Conservation (phyloP, 2,888 invertebrate genomes). For the Lydus trimaculatus region DNA sequence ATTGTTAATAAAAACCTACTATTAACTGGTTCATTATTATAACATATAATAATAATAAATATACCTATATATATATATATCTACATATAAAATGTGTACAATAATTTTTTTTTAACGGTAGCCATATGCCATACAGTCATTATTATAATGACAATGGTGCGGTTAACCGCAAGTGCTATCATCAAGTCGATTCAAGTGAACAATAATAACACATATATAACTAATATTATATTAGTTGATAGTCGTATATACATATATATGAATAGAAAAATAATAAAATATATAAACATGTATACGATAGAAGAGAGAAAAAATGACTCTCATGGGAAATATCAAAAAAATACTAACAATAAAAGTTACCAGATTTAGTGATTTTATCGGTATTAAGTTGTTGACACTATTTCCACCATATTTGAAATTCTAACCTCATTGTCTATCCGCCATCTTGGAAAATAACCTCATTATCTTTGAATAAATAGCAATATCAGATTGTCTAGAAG, state of each 20-base stretch:
- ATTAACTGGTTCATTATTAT: neutral
- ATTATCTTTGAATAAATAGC: no score
- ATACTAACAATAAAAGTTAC: no score
- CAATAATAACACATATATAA: conserved; percentile 7
- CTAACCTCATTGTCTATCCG: no score
- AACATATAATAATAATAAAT: neutral
- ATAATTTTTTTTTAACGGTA: conserved; percentile 21
- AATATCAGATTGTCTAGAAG: no score
- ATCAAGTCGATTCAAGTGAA: conserved; percentile 18
- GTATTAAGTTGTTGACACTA: no score
- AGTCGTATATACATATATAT: neutral
- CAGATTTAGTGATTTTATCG: no score
- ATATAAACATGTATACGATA: neutral
- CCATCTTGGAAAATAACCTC: no score
- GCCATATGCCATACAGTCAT: conserved; percentile 25
- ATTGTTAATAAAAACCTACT: neutral
- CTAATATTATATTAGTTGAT: no score
- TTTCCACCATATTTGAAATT: no score
- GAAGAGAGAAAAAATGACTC: neutral
- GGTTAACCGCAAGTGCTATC: conserved; percentile 29
- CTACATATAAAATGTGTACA: neutral
- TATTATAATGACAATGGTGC: conserved; percentile 23
- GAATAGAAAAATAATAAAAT: neutral
- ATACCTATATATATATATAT: no score
- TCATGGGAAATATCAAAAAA: neutral